A percentile compares a stretch with the other conserved stretches of the same genome.
Conservation (phyloP, 2,888 invertebrate genomes). For the Latheticus oryzae region DNA sequence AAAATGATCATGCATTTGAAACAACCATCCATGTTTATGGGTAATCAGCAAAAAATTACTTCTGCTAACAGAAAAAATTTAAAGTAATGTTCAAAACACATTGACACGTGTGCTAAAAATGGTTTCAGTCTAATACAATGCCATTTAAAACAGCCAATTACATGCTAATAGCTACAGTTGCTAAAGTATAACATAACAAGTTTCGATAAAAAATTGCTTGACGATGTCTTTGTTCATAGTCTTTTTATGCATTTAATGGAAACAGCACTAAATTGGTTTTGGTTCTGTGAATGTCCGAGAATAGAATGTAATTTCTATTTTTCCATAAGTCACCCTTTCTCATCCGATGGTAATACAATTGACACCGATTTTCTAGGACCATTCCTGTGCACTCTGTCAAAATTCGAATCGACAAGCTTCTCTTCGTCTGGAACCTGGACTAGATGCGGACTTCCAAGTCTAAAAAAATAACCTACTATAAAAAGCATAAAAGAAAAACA, state of each 20-base stretch:
- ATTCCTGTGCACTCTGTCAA: conserved; percentile 54
- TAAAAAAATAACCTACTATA: conserved; percentile 47
- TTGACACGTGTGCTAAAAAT: conserved; percentile 22
- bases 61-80: background rate
- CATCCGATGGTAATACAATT: conserved; percentile 71
- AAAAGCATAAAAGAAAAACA: no score
- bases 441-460: conserved; percentile 60
- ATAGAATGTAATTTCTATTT: conserved; percentile 17
- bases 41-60: no score
- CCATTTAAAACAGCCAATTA: conserved; percentile 15
- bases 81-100: no score
- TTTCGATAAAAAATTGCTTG: conserved; percentile 21
- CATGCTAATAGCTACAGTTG: conserved; percentile 17
- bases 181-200: conserved; percentile 15
- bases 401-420: conserved; percentile 58
- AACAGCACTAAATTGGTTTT: conserved; percentile 30
- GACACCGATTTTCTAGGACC: conserved; percentile 70
- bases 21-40: no score
- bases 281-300: conserved; percentile 26
- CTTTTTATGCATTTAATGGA: conserved; percentile 31
- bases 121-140: conserved; percentile 27
- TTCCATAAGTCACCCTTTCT: conserved; percentile 65
- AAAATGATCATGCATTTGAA: no score
- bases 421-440: conserved; percentile 63
- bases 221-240: conserved; percentile 29